Evolutionary conservation across 1,140 invertebrate genomes (phyloP).

Genomic region (Drosophila tristis): DNA sequence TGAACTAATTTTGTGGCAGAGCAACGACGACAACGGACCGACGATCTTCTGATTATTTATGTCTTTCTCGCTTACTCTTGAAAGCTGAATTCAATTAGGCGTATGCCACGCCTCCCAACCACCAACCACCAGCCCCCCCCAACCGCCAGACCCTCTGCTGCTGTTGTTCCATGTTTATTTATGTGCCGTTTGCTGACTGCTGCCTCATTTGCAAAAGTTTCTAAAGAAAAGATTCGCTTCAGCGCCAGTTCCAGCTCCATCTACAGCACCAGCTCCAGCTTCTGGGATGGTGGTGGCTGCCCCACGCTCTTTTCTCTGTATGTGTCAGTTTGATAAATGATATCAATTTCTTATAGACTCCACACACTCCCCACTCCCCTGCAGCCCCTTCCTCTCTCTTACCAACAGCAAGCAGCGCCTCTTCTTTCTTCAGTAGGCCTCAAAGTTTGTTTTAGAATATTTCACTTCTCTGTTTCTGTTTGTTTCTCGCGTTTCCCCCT

Average conservation of each 20-base stretch:
- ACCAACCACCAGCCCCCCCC: neutral
- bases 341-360: slow-evolving; percentile 79
- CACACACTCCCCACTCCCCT: slow-evolving; percentile 3
- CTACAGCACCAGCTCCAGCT: neutral
- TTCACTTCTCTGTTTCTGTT: slow-evolving; percentile 33
- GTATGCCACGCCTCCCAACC: slow-evolving; percentile 43
- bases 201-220: slow-evolving; percentile 73
- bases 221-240: slow-evolving; percentile 40
- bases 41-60: slow-evolving; percentile 43
- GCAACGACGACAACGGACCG: neutral
- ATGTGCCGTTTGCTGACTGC: slow-evolving; percentile 44
- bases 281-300: slow-evolving; percentile 8
- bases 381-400: no score
- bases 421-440: slow-evolving; percentile 37
- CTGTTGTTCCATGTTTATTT: slow-evolving; percentile 51
- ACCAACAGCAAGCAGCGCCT: slow-evolving; percentile 4
- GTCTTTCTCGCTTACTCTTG: slow-evolving; percentile 48
- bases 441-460: slow-evolving; percentile 67
- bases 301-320: slow-evolving; percentile 27
- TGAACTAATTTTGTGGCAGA: slow-evolving; percentile 70
- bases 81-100: slow-evolving; percentile 71
- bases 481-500: slow-evolving; percentile 3
- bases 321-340: slow-evolving; percentile 80
- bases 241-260: neutral
- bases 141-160: no score